Evolutionary conservation across 1,140 invertebrate species (phyloP), one percentile per base, ranked within the genome.

Genomic region (Ceratina japonica): DNA sequence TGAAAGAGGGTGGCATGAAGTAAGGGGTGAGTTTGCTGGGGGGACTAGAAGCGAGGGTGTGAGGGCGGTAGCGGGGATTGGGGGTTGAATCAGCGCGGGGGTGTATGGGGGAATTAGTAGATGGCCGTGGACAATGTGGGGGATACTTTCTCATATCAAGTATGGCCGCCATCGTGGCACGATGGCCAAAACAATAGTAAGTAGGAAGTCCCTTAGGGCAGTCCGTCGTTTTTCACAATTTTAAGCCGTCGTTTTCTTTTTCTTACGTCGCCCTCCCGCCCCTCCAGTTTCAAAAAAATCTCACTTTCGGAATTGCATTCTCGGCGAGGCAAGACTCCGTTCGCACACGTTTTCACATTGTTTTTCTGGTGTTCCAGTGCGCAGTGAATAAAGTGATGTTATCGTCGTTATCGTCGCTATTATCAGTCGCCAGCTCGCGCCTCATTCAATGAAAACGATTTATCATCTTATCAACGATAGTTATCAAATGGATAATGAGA

Each of bases 141-240:
- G 92, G 90, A 92, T 92, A 92, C 90, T 92, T 92, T 92, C 92
- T 92, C 92, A 92, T 92, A 92, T 92, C 91, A 90, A 92, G 92
- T 91, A 92, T 92, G 91, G 91, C 92, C 91, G 92, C 91, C 92
- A 92, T 92, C 90, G 92, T 91, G 91, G 91, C 88, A 91, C 89
- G 92, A 92, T 91, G 91, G 92, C 89, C 90, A 91, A 92, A 92
- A 92, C 91, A 92, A 90, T 90, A 88, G 92, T 92, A 92, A 92
- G 92, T 92, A 91, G 87, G 84, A 82, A 83, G 22, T 61, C 83
- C 69, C 79, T 15, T 75, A 75, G 76, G n/a, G 69, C 83, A 52
- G 61, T 72, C 65, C 58, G 66, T 70, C 75, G 58, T 68, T 71
- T n/a, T 64, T 58, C 44, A 16, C 54, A 56, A 69, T 75, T 56